Conservation (phyloP, 2,888 invertebrate genomes). For the Hydropsyche betteni region DNA sequence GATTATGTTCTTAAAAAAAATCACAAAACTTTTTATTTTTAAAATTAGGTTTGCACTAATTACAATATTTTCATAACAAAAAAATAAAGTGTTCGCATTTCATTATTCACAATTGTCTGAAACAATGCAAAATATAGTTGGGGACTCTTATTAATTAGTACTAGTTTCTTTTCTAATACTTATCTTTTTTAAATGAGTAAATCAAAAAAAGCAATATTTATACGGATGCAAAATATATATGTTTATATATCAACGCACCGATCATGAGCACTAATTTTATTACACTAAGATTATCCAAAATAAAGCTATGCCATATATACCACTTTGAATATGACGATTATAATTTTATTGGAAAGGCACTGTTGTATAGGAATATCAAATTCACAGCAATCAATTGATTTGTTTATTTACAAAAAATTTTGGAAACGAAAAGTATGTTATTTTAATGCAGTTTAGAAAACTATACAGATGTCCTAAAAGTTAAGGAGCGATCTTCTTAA, state of each 20-base stretch:
- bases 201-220: background rate
- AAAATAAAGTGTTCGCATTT: conserved; percentile 55
- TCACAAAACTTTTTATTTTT: background rate
- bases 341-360: conserved; percentile 50
- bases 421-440: too few species aligned
- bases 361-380: conserved; percentile 51
- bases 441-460: too few species aligned
- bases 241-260: too few species aligned
- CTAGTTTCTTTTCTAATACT: conserved; percentile 56
- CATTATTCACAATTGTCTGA: conserved; percentile 54
- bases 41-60: background rate
- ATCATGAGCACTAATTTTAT: conserved; percentile 23
- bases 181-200: conserved; percentile 55
- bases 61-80: background rate
- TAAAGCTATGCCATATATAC: conserved; percentile 5
- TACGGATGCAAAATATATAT: background rate
- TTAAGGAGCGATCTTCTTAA: too few species aligned
- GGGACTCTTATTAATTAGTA: conserved; percentile 61
- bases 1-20: background rate
- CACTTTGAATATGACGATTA: conserved; percentile 36
- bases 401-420: background rate
- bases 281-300: conserved; percentile 13
- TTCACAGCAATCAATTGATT: conserved; percentile 43
- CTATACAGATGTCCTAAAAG: too few species aligned
- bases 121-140: conserved; percentile 67